Percentiles rank a stretch among this genome's conserved stretches.
Conservation (phyloP, 1,140 invertebrate genomes). For the Drosophila prosaltans region DNA sequence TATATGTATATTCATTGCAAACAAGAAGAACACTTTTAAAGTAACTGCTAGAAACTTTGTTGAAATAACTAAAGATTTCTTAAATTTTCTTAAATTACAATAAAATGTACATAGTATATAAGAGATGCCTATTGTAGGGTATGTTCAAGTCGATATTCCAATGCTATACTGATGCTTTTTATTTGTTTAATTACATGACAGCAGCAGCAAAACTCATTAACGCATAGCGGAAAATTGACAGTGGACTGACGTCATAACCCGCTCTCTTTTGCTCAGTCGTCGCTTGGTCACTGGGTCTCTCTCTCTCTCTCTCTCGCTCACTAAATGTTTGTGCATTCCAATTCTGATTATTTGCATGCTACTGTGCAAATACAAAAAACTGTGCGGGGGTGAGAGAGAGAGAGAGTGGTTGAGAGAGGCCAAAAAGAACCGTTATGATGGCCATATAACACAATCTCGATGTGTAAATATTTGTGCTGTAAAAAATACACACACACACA, state of each 20-base stretch:
- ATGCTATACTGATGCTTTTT: background rate
- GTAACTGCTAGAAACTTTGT: too few species aligned
- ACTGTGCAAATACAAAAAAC: constrained; percentile 37
- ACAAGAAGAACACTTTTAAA: too few species aligned
- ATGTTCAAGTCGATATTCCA: background rate
- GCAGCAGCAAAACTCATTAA: constrained; percentile 48
- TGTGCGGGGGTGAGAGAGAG: constrained; percentile 1
- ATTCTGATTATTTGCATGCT: constrained; percentile 62
- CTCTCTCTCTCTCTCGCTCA: background rate
- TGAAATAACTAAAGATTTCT: too few species aligned
- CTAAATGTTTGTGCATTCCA: constrained; percentile 55
- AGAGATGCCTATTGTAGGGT: background rate
- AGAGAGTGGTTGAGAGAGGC: background rate
- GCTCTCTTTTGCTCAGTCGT: background rate
- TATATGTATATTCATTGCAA: too few species aligned
- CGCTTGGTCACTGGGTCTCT: background rate
- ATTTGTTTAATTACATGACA: constrained; percentile 14
- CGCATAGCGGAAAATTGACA: constrained; percentile 30
- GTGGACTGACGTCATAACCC: constrained; percentile 36
- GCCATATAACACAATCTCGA: constrained; percentile 62
- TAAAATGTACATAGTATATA: too few species aligned
- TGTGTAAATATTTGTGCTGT: constrained; percentile 65
- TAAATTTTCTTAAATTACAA: too few species aligned
- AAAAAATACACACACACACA: constrained; percentile 46
- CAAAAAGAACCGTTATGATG: constrained; percentile 41